A percentile compares a stretch with the other conserved stretches of the same genome.
Evolutionary conservation across 2,888 invertebrate genomes (phyloP).

Genomic region (Amblyjoppa fuscipennis): DNA sequence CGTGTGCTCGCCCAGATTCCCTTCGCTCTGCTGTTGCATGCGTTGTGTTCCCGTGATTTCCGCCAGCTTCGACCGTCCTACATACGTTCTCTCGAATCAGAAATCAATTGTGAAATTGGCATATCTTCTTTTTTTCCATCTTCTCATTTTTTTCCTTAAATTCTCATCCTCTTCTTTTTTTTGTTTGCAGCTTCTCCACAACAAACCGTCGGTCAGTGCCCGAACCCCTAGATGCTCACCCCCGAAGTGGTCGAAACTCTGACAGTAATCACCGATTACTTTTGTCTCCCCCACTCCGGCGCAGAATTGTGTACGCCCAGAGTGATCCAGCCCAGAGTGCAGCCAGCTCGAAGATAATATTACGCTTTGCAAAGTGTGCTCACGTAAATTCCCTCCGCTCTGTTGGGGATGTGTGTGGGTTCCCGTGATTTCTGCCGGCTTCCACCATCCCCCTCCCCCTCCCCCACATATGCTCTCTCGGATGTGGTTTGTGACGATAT

Average conservation of each 20-base stretch:
- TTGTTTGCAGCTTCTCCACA: no score
- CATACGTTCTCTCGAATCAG: background rate
- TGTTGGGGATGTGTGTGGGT: background rate
- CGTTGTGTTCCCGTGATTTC: background rate
- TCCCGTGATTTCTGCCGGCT: conserved; percentile 6
- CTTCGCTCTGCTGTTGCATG: background rate
- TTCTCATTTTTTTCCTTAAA: no score
- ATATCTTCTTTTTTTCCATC: no score
- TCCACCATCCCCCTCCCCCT: background rate
- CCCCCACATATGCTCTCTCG: background rate
- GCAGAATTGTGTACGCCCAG: no score
- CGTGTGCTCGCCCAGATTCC: conserved; percentile 12
- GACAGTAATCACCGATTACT: no score
- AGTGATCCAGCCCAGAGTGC: background rate
- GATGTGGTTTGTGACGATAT: conserved; percentile 19
- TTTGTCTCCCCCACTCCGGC: no score
- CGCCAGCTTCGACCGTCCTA: background rate
- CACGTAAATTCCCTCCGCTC: background rate
- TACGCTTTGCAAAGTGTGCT: conserved; percentile 42
- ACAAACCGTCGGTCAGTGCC: no score
- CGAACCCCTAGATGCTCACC: no score
- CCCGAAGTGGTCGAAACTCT: no score
- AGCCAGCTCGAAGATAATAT: conserved; percentile 39
- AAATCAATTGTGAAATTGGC: no score
- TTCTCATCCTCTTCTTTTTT: no score